Percentiles rank a stretch among this genome's conserved stretches.
Evolutionary conservation across 2,113 vertebrate species (phyloP).

Genomic region (Apteryx owenii): DNA sequence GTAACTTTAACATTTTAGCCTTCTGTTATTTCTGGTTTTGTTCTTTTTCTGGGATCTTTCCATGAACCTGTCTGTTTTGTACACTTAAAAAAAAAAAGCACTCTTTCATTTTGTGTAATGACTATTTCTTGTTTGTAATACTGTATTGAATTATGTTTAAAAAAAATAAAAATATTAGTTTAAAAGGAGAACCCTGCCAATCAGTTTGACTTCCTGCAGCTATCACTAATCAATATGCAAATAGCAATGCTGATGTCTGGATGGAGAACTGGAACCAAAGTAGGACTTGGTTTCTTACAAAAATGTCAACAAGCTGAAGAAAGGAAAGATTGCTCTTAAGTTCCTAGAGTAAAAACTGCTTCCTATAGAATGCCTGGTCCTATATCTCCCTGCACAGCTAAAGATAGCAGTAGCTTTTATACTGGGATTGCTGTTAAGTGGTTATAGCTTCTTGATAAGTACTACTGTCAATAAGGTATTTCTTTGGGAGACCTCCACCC

Average conservation of each 20-base stretch:
- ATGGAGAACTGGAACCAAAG: not conserved
- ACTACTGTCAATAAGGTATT: not conserved
- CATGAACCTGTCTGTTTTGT: not conserved
- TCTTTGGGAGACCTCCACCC: not conserved
- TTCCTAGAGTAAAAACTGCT: not conserved
- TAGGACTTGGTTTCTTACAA: not conserved
- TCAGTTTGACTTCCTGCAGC: not conserved
- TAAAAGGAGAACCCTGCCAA: not conserved
- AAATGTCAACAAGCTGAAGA: not conserved
- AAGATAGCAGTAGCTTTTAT: not conserved
- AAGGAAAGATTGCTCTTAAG: not conserved
- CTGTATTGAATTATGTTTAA: not conserved
- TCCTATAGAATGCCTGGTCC: not conserved
- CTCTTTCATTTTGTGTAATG: not conserved
- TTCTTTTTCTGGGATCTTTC: not conserved
- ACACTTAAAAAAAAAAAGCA: not conserved
- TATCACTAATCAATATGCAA: not conserved
- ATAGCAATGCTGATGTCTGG: not conserved
- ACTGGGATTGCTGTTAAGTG: not conserved
- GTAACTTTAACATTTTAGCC: not conserved
- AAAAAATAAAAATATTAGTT: not conserved
- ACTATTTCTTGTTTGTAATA: conserved; percentile 18
- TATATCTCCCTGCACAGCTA: not conserved
- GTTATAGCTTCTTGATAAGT: not conserved
- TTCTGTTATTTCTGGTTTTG: not conserved